These are phyloP conservation scores for Lasioglossum morio DNA, from an alignment of 2,888 invertebrate species.

Conservation along the genomic window DNA sequence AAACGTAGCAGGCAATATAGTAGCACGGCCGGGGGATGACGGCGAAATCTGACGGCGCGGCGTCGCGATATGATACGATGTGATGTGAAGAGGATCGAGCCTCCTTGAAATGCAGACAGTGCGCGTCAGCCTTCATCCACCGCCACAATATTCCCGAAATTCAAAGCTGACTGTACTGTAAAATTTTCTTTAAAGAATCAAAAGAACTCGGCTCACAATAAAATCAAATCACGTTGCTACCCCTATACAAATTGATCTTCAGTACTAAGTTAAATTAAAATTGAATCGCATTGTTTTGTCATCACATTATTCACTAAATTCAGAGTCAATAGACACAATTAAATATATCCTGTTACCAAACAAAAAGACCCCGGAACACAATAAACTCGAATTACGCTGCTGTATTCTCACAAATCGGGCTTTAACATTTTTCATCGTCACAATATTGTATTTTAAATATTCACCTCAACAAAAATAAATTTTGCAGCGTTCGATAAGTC, in stretches of 20 bases:
- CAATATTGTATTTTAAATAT: neutral
- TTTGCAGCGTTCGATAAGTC: neutral
- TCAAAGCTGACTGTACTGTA: neutral
- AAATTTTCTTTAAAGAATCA: neutral
- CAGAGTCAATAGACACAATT: too few species aligned
- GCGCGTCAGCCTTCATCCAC: slow-evolving; percentile 24
- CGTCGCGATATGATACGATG: slow-evolving; percentile 77
- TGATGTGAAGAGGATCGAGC: slow-evolving; percentile 76
- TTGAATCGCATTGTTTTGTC: too few species aligned
- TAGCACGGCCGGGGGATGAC: slow-evolving; percentile 61
- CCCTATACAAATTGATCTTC: neutral
- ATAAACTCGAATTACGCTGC: too few species aligned
- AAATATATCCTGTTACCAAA: too few species aligned
- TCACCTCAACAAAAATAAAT: neutral
- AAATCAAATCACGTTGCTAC: neutral
- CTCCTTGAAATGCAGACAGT: slow-evolving; percentile 65
- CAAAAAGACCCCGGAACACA: too few species aligned
- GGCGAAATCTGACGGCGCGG: slow-evolving; percentile 72
- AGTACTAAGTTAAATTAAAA: too few species aligned
- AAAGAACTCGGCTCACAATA: neutral
- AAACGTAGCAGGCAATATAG: slow-evolving; percentile 81
- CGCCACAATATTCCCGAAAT: slow-evolving; percentile 14
- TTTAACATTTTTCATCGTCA: too few species aligned
- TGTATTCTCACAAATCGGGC: too few species aligned
- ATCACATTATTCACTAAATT: too few species aligned